Base-by-base conservation (phyloP, 92 coral and sea anemone species). In the Palythoa grandis region DNA sequence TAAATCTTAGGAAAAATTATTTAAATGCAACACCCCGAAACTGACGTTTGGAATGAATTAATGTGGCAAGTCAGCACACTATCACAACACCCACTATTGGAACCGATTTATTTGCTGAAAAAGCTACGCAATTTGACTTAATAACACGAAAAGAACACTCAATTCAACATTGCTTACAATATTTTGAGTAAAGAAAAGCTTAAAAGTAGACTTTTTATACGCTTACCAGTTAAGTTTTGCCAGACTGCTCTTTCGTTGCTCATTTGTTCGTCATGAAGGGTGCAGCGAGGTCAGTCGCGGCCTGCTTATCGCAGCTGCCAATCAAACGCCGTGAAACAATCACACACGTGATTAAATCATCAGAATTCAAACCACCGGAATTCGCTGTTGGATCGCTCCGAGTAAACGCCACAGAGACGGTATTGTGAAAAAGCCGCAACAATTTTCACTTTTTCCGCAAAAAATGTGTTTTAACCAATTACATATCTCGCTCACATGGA, bases 261-360 rank as follows among this genome's bases (percentile, higher is more conserved):
- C 75, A 66, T 65, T 76, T 80, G 25, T 80, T 67, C 85, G 73
- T 68, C 74, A 47, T 67, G 74, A 80, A 79, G 85, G 85, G 85
- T 63, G 85, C 85, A 80, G 85, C 85, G 74, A 80, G 85, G 85
- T 80, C 85, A 91, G 78, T 88, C 89, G 87, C 87, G 61, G 84
- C 84, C 87, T 88, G 94, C 78, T 91, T 88, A 91, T 91, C 94
- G 75, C 86, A 88, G 79, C 94, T 91, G 94, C 94, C 94, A 91
- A 91, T 91, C 94, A 91, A 87, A 91, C 84, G 91, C 91, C 90
- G 83, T 85, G 92, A 88, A 91, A 89, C 89, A 91, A 87, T 86
- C 87, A 67, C 76, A 71, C 94, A 91, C 94, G 94, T 91, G 94
- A 91, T 84, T 52, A 86, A 86, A 75, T 88, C 85, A 87, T 91